These are phyloP conservation scores for Cercocebus atys DNA, from an alignment of 2,113 vertebrate genomes.

Conservation along the genomic window DNA sequence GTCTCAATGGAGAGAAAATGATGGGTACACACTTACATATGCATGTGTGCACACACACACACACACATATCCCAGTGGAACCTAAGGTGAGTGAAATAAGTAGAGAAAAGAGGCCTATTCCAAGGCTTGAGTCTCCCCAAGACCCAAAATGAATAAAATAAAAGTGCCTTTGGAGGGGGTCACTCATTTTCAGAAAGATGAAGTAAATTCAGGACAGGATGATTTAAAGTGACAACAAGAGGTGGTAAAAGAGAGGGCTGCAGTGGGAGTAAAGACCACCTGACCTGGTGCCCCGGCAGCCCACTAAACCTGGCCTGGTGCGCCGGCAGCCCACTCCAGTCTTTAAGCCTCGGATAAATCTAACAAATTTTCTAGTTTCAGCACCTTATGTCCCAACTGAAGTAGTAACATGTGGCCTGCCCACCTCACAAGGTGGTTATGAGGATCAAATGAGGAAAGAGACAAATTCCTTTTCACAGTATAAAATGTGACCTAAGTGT, in stretches of 20 bases:
- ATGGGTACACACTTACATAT: too few relatives aligned
- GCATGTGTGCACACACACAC: accelerated
- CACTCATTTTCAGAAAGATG: neutral
- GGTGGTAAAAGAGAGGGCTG: neutral
- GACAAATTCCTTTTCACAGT: neutral
- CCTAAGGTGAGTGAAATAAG: neutral
- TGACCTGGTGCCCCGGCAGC: neutral
- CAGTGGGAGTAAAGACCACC: neutral
- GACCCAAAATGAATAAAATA: too few relatives aligned
- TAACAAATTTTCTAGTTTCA: neutral
- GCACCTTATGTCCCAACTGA: neutral
- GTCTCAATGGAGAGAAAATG: neutral
- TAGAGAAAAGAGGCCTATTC: neutral
- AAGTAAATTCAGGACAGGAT: slow-evolving; percentile 1
- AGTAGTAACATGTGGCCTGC: neutral
- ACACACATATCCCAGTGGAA: neutral
- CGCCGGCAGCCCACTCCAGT: neutral
- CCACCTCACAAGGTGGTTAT: neutral
- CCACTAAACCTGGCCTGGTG: too few relatives aligned
- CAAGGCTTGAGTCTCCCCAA: neutral
- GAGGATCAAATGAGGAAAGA: neutral
- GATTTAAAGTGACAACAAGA: neutral
- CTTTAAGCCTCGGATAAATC: neutral
- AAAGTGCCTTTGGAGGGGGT: neutral
- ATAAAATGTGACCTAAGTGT: neutral